Evolutionary conservation across 1,140 invertebrate genomes (phyloP).

Genomic region (Centruroides sculpturatus): DNA sequence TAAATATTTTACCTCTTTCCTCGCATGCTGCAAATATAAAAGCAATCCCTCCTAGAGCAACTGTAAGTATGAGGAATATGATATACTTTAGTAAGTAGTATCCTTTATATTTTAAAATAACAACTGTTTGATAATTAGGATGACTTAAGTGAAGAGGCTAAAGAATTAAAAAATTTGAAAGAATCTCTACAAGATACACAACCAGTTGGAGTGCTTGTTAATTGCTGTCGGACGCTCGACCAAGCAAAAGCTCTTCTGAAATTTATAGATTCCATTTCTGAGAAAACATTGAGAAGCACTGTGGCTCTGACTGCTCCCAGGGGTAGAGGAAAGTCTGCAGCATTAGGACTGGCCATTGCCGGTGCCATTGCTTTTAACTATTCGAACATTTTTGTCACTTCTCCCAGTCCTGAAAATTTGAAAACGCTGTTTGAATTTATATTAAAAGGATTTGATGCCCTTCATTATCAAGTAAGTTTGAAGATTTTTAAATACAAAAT

Average conservation of each 20-base stretch:
- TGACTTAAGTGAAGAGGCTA: conserved; percentile 21
- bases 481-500: no score
- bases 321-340: conserved; percentile 96
- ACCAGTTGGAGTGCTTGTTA: conserved; percentile 76
- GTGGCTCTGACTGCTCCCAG: conserved; percentile 89
- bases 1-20: conserved; percentile 83
- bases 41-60: conserved; percentile 31
- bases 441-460: conserved; percentile 86
- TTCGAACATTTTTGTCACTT: conserved; percentile 96
- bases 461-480: conserved; percentile 53
- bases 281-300: conserved; percentile 77
- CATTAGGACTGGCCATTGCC: conserved; percentile 81
- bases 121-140: neutral
- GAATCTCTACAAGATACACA: conserved; percentile 70
- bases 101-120: neutral
- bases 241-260: conserved; percentile 76
- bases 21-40: conserved; percentile 68
- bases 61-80: no score
- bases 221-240: conserved; percentile 82
- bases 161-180: conserved; percentile 53
- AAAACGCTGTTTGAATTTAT: conserved; percentile 97
- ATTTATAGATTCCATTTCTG: conserved; percentile 88
- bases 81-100: neutral
- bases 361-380: conserved; percentile 58
- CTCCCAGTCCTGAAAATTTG: conserved; percentile 95